A percentile compares a stretch with the other conserved stretches of the same genome.
phyloP scores from a whole-genome alignment of 1,140 invertebrate genomes.

The Tetragonula clypearis region DNA sequence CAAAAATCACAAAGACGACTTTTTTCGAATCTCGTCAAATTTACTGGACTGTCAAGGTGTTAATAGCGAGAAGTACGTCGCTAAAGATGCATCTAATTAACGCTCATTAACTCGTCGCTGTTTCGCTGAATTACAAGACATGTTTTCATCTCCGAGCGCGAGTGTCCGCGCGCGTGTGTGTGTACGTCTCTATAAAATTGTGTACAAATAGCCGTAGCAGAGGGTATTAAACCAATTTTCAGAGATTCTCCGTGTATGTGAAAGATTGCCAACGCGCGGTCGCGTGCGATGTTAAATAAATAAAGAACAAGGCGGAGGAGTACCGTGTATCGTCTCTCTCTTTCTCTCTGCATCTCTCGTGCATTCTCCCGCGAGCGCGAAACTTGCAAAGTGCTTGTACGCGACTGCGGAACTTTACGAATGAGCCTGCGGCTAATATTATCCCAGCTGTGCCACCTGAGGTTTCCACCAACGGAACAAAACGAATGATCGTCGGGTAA shows the following conservation, averaged over 20 bases:
- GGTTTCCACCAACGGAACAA: conserved; percentile 8
- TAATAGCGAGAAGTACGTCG: not conserved
- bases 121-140: not conserved
- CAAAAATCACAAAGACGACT: not conserved
- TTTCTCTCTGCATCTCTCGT: no score
- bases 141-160: not conserved
- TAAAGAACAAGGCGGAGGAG: not conserved
- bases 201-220: not conserved
- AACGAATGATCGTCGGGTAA: conserved; percentile 23
- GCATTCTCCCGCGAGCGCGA: not conserved
- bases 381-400: conserved; percentile 35
- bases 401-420: conserved; percentile 6
- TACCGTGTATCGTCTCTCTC: not conserved
- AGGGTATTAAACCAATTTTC: conserved; percentile 35
- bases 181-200: not conserved
- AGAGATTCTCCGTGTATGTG: conserved; percentile 28
- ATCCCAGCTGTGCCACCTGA: conserved; percentile 39
- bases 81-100: not conserved
- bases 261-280: conserved; percentile 46
- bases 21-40: not conserved
- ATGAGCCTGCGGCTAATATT: conserved; percentile 19
- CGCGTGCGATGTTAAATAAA: conserved; percentile 58
- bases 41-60: not conserved
- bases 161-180: not conserved
- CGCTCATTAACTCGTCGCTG: not conserved